Evolutionary conservation across 2,113 vertebrate genomes (phyloP), one percentile per base, ranked within the genome.

Genomic region (Pontoporia blainvillei): DNA sequence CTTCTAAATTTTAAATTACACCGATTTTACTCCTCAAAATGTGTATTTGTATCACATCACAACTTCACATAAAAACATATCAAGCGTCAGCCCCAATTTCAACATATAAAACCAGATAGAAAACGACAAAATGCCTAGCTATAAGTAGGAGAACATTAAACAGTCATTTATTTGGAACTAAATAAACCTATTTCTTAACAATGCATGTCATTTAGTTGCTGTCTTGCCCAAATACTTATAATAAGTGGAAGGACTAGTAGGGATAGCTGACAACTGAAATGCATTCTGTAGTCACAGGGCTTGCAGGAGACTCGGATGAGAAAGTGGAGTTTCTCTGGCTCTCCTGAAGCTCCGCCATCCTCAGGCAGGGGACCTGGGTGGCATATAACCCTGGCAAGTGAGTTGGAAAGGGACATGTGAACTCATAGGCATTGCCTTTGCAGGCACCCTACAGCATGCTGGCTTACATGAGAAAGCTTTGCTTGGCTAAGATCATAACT

Each of bases 61-160:
- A 44, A 27, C 25, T 61, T 75, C 76, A 49, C 21, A 81, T 41
- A 79, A 64, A 89, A 81, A 27, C 12, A 8, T 52, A 93, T 62
- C 76, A 57, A 59, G 23, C 39, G 72, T 69, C 71, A 67, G 44
- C 6, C 69, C 11, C 59, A 46, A 79, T 79, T 49, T 44, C 71
- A 83, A 93, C 46, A 25, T 44, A 71, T 21, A 91, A 81, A 95
- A 75, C 17, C 39, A 66, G 59, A 83, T 0, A 94, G 75, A 86
- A 78, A 66, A 75, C 46, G 79, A 82, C 41, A 91, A 69, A 69
- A 78, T 52, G 72, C 21, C 88, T 31, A 91, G 64, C 15, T 41
- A 6, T 3, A 69, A 64, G 5, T 27, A 36, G 17, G 49, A 61
- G 41, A 81, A 75, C 23, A 85, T 34, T 67, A 18, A 34, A 17